Evolutionary conservation across 2,113 vertebrate species (phyloP), one percentile per base, ranked within the genome.

Genomic region (Melanostigma gelatinosum): DNA sequence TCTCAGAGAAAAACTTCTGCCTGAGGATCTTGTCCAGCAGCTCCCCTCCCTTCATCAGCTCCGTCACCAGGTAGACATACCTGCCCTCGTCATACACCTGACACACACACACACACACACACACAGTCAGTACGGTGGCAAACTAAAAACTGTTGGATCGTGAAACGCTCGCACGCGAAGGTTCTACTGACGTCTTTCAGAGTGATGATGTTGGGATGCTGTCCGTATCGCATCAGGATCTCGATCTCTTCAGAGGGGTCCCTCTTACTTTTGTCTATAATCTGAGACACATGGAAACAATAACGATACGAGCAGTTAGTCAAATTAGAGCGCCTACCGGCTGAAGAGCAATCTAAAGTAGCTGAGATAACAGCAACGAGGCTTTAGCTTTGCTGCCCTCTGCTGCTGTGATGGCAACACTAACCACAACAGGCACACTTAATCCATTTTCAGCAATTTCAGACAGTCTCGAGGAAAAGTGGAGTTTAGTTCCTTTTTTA

Each of bases 211-310:
- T 99, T 99, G 60, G 97, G 98, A 77, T 99, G 98, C 57, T 99
- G 97, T 73, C 97, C 97, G 16, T 98, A 99, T 85, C 96, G 94
- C 97, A 99, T 98, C 75, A 99, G 94, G 92, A 99, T 99, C 89
- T 99, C 98, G 3, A 98, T 99, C 94, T 99, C 98, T 92, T 99
- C 98, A 4, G 98, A 98, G 1, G 98, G 98, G 82, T 99, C 98
- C 82, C 97, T 94, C 85, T 99, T 99, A 91, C 96, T 97, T 95
- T 99, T 99, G 92, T 99, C 98, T 92, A 99, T 99, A 87, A 98
- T 97, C 97, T 98, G 94, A 62, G 13, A 20, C 11, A 86, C 15
- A 29, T 9, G 12, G 60, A 75, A 65, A 85, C n/a, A 82, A 34
- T 34, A 6, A n/a, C 85, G 1, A 71, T 0, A 48, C 71, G 11